These are phyloP conservation scores for Pangasianodon gigas DNA, from an alignment of 2,113 vertebrate species.

Conservation along the genomic window DNA sequence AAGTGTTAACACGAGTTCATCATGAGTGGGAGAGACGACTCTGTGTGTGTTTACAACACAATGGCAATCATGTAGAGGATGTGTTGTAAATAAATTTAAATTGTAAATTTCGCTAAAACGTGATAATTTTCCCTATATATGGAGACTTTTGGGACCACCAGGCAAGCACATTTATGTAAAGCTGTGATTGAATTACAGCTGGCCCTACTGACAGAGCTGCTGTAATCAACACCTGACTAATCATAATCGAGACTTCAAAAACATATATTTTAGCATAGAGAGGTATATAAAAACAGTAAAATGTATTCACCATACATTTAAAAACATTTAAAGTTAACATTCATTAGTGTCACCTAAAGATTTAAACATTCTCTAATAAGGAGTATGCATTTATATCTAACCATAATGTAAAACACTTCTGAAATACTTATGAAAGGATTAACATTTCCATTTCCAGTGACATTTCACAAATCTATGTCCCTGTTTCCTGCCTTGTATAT, in stretches of 20 bases:
- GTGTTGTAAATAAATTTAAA: too few relatives aligned
- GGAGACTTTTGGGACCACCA: too few relatives aligned
- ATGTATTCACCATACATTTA: background rate
- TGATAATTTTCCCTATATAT: too few relatives aligned
- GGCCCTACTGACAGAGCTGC: background rate
- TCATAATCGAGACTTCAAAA: background rate
- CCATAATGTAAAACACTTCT: background rate
- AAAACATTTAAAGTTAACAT: background rate
- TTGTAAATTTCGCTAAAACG: too few relatives aligned
- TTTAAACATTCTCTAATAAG: background rate
- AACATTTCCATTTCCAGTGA: background rate
- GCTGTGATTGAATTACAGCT: background rate
- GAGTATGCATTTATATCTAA: background rate
- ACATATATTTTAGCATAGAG: background rate
- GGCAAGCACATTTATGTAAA: background rate
- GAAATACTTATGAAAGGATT: background rate
- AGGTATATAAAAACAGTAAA: background rate
- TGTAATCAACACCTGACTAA: background rate
- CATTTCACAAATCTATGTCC: background rate
- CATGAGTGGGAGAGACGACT: too few relatives aligned
- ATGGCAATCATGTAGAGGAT: too few relatives aligned
- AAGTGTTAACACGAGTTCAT: too few relatives aligned
- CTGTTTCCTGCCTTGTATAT: background rate
- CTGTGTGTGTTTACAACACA: too few relatives aligned
- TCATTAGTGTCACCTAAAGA: background rate